Conservation (phyloP, 2,888 invertebrate species). For the Nineta flava region DNA sequence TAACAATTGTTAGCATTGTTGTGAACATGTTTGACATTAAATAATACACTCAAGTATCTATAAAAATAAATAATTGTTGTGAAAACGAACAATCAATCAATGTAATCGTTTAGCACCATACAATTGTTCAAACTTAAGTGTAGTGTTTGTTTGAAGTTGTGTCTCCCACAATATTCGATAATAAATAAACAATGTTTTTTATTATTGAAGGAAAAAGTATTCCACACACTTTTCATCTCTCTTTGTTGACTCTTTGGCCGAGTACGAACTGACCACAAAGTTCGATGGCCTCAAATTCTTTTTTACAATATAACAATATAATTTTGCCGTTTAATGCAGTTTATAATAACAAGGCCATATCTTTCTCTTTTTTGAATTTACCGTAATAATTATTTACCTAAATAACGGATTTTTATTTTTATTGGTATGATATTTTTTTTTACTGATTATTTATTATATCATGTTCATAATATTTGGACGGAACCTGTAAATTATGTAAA, state of each 20-base stretch:
- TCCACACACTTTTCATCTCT: background rate
- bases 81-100: too few species aligned
- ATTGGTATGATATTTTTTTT: too few species aligned
- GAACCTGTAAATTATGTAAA: too few species aligned
- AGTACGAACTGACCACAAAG: slow-evolving; percentile 1
- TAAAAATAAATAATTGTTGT: too few species aligned
- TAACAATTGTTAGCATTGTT: background rate
- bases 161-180: too few species aligned
- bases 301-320: background rate
- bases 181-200: too few species aligned
- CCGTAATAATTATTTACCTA: background rate
- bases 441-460: too few species aligned
- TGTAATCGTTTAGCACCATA: background rate
- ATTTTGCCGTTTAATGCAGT: background rate
- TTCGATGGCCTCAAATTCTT: slow-evolving; percentile 2
- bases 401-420: background rate
- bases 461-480: too few species aligned
- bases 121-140: too few species aligned
- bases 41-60: too few species aligned
- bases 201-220: background rate
- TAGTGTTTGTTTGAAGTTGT: too few species aligned
- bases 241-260: slow-evolving; percentile 3
- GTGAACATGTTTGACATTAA: background rate
- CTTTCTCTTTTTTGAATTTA: background rate
- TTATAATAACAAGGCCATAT: background rate